Base-by-base conservation (phyloP, 2,113 vertebrate genomes). In the Ancistrus triradiatus region DNA sequence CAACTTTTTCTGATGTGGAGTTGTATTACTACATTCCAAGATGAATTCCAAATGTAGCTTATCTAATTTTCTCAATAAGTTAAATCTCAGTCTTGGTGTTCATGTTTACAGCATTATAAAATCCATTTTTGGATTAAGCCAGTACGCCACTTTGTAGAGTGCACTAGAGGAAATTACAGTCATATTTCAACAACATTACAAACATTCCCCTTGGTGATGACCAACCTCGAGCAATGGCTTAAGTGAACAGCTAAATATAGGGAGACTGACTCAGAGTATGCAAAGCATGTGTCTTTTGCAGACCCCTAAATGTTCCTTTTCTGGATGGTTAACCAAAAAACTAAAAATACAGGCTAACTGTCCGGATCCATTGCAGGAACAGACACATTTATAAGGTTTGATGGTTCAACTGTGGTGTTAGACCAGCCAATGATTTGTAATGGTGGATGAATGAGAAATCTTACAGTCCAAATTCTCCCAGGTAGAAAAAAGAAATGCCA, bases 141-240 rank as follows among this genome's bases (percentile, higher is more conserved):
- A 22, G 10, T 37, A 47, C 9, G n/a, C 19, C 28, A 42, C 53
- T 50, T 4, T 38, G 17, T 38, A 42, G 46, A 58, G 13, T 14
- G 21, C 46, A n/a, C 44, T 19, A 31, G 18, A 65, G 63, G 51
- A 65, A 65, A 65, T 47, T 47, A 19, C 63, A 24, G 18, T 37
- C 51, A 56, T 56, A 65, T 56, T 33, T 65, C 51, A 56, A 42
- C 40, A 40, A 47, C 27, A 66, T 50, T 49, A 59, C 63, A 47
- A 65, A 66, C 15, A 58, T 22, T 21, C 53, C 53, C 47, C 11
- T 1, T 7, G 8, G 42, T 42, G 52, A 59, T 31, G 31, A 49
- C 44, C 53, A 18, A 28, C 44, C 33, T 21, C 35, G 7, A 19
- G 33, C 17, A 22, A 50, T 59, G 44, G 50, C 47, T 49, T 40